These are phyloP conservation scores for Leiothrix lutea DNA, from an alignment of 2,113 vertebrate genomes.

Conservation along the genomic window DNA sequence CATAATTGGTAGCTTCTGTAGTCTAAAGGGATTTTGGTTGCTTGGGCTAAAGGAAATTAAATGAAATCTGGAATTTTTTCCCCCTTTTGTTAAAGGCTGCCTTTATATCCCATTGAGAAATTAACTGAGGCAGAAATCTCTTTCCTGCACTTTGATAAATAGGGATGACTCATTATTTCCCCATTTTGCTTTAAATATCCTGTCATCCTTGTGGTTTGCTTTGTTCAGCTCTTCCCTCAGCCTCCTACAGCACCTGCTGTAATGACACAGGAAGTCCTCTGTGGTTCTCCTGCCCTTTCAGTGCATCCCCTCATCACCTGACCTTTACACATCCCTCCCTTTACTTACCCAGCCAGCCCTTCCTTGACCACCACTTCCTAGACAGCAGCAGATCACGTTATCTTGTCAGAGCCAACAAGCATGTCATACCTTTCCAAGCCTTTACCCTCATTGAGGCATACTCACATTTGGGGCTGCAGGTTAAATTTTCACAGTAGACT, in stretches of 20 bases:
- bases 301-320: not conserved
- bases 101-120: not conserved
- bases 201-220: not conserved
- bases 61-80: not conserved
- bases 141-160: not conserved
- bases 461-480: not conserved
- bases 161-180: constrained; percentile 6
- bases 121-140: not conserved
- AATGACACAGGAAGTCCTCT: not conserved
- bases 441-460: not conserved
- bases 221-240: not conserved
- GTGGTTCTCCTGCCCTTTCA: not conserved
- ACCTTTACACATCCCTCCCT: not conserved
- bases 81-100: not conserved
- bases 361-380: not conserved
- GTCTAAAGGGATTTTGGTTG: not conserved
- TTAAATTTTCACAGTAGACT: not conserved
- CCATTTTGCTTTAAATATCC: constrained; percentile 5
- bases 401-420: not conserved
- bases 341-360: not conserved
- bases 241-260: not conserved
- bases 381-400: not conserved
- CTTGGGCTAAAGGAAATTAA: not conserved
- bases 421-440: not conserved
- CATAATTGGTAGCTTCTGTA: not conserved